A percentile compares a stretch with the other conserved stretches of the same genome.
These are phyloP conservation scores for Aphodius sticticus DNA, from an alignment of 2,888 invertebrate genomes.

Conservation along the genomic window DNA sequence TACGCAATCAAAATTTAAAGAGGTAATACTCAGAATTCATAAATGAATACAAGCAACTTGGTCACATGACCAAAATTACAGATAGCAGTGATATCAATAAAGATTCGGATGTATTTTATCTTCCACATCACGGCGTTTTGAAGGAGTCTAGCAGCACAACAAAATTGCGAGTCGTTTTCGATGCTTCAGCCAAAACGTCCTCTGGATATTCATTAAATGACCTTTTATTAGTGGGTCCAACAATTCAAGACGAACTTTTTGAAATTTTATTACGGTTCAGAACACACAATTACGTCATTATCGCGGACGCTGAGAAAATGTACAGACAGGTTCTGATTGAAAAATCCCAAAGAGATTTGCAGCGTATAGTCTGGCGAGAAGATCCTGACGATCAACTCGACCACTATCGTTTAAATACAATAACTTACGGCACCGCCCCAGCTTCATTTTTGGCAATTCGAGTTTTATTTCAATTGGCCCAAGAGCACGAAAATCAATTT, in stretches of 20 bases:
- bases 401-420: too few species aligned
- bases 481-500: too few species aligned
- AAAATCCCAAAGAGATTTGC: too few species aligned
- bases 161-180: constrained; percentile 31
- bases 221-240: background rate
- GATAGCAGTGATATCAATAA: constrained; percentile 14
- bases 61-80: constrained; percentile 41
- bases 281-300: background rate
- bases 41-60: constrained; percentile 42
- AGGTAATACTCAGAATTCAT: constrained; percentile 35
- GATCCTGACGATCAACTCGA: too few species aligned
- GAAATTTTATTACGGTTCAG: background rate
- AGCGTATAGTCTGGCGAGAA: too few species aligned
- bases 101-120: constrained; percentile 37
- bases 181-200: too few species aligned
- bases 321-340: too few species aligned
- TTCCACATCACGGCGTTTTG: constrained; percentile 49
- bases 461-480: too few species aligned
- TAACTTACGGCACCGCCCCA: too few species aligned
- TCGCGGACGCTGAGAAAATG: too few species aligned
- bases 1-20: constrained; percentile 17
- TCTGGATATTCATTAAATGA: too few species aligned
- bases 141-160: constrained; percentile 44
- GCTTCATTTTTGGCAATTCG: too few species aligned
- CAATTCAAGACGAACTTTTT: background rate